Conservation (phyloP, 2,888 invertebrate species). For the Cecidostiba fungosa region DNA sequence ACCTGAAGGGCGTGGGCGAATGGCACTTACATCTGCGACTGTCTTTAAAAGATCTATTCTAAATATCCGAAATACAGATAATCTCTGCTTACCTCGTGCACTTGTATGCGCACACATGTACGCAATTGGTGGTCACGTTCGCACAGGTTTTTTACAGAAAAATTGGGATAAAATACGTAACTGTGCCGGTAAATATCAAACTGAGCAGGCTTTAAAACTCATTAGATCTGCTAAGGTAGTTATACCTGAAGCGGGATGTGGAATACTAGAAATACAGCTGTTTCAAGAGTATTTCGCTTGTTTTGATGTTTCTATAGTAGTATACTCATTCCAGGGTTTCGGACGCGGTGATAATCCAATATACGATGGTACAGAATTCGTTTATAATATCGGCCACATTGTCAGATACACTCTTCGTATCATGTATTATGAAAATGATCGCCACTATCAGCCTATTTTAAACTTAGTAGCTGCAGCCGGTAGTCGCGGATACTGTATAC, state of each 20-base stretch:
- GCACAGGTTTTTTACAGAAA: not conserved
- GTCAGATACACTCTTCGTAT: not conserved
- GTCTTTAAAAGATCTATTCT: not conserved
- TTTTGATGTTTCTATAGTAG: no score
- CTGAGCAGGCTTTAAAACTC: no score
- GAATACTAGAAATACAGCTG: no score
- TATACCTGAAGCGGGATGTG: no score
- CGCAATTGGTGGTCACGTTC: not conserved
- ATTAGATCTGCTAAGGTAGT: no score
- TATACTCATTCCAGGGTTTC: no score
- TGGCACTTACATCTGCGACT: no score
- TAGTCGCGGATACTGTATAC: not conserved
- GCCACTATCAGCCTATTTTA: conserved; percentile 6
- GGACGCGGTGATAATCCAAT: no score
- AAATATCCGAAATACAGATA: not conserved
- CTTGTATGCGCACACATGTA: not conserved
- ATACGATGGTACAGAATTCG: not conserved
- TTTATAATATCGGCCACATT: not conserved
- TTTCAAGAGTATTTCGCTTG: no score
- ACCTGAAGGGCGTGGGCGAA: no score
- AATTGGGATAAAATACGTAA: not conserved
- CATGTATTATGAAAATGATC: not conserved
- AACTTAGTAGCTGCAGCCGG: not conserved
- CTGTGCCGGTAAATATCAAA: no score
- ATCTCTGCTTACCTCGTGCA: not conserved